A percentile compares a stretch with the other conserved stretches of the same genome.
Evolutionary conservation across 2,888 invertebrate species (phyloP).

Genomic region (Acleris emargana): DNA sequence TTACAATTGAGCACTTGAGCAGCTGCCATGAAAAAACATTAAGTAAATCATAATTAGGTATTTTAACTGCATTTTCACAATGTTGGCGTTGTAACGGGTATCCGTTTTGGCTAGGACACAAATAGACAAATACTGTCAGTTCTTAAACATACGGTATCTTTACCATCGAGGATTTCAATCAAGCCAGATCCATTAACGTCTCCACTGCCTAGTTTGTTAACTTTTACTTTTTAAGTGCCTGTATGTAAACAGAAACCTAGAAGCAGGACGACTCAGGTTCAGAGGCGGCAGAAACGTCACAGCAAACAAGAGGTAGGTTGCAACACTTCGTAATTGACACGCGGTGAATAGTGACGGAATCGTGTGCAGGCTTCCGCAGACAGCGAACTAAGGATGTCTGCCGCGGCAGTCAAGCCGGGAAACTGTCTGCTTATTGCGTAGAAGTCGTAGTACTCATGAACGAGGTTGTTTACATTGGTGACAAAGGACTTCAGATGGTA

Average conservation of each 20-base stretch:
- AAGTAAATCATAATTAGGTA: neutral
- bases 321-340: conserved; percentile 13
- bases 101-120: too few species aligned
- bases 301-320: neutral
- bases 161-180: too few species aligned
- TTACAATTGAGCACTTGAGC: neutral
- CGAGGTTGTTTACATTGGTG: too few species aligned
- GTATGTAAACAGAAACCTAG: too few species aligned
- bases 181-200: too few species aligned
- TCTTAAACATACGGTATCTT: too few species aligned
- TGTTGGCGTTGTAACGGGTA: neutral
- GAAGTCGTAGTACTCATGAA: conserved; percentile 3
- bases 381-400: conserved; percentile 9
- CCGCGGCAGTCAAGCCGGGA: conserved; percentile 8
- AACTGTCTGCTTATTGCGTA: conserved; percentile 22
- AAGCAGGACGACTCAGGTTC: too few species aligned
- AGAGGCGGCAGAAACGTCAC: too few species aligned
- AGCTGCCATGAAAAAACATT: neutral
- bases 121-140: too few species aligned
- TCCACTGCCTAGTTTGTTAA: too few species aligned
- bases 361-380: conserved; percentile 19
- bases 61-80: neutral
- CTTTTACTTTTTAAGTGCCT: too few species aligned
- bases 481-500: too few species aligned
- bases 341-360: conserved; percentile 18